These are phyloP conservation scores for Diaperis boleti DNA, from an alignment of 2,888 invertebrate genomes.

Conservation along the genomic window DNA sequence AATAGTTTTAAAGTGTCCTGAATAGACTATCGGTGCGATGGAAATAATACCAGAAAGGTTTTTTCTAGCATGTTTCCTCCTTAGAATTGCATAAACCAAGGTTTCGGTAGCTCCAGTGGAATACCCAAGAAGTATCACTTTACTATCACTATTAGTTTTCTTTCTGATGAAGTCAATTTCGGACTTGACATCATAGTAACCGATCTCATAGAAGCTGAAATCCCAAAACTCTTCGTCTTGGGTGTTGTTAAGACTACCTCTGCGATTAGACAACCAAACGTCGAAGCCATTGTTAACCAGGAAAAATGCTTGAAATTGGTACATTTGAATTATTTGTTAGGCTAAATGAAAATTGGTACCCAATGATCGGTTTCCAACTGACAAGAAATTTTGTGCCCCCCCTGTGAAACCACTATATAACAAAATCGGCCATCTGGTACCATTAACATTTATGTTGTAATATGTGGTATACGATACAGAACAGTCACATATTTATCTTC, in stretches of 20 bases:
- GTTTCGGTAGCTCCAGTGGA: constrained; percentile 25
- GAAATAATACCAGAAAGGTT: constrained; percentile 24
- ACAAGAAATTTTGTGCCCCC: constrained; percentile 7
- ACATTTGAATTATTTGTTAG: background rate
- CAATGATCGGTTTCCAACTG: constrained; percentile 11
- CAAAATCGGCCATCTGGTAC: constrained; percentile 12
- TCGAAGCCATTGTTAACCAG: constrained; percentile 20
- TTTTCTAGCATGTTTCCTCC: constrained; percentile 14
- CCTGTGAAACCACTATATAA: constrained; percentile 9
- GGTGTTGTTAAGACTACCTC: constrained; percentile 1
- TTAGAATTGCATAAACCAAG: constrained; percentile 19
- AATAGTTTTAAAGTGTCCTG: background rate
- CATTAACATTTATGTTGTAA: too few species aligned
- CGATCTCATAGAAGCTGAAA: constrained; percentile 16
- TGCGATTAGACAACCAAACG: constrained; percentile 14
- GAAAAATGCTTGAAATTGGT: constrained; percentile 15
- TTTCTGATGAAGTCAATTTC: constrained; percentile 15
- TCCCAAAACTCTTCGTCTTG: constrained; percentile 13
- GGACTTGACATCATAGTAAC: constrained; percentile 21
- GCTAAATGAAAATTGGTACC: constrained; percentile 4
- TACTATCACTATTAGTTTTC: background rate
- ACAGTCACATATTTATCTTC: too few species aligned
- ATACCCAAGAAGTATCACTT: constrained; percentile 14
- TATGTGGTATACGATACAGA: too few species aligned
- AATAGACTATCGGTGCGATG: background rate